Evolutionary conservation across 2,888 invertebrate species (phyloP).

Genomic region (Drosophila colorata): DNA sequence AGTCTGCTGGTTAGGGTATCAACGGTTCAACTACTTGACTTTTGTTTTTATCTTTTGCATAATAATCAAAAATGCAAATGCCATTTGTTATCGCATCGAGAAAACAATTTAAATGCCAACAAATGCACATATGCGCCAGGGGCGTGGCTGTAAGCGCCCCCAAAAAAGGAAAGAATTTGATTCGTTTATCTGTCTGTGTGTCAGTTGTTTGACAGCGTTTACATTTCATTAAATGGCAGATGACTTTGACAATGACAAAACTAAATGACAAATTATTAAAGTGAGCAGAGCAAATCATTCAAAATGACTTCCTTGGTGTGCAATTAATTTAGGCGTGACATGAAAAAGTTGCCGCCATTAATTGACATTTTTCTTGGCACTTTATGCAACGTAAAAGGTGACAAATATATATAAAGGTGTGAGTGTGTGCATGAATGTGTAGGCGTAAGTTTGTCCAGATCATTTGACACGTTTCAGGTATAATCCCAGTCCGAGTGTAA

Average conservation of each 20-base stretch:
- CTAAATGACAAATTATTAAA: conserved; percentile 53
- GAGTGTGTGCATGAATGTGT: background rate
- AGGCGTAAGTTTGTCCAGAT: conserved; percentile 40
- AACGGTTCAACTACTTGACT: conserved; percentile 1
- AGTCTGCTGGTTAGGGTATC: conserved; percentile 26
- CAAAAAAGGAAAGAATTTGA: conserved; percentile 59
- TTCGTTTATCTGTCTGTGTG: conserved; percentile 35
- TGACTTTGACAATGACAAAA: conserved; percentile 59
- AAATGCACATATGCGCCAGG: conserved; percentile 21
- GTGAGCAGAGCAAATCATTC: conserved; percentile 25
- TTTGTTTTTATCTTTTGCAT: conserved; percentile 34
- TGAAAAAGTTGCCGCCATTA: conserved; percentile 71
- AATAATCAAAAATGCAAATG: conserved; percentile 67
- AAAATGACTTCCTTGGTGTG: conserved; percentile 37
- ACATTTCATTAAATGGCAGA: conserved; percentile 44
- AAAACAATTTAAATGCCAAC: conserved; percentile 61
- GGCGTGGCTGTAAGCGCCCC: conserved; percentile 50
- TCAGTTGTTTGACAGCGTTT: conserved; percentile 50
- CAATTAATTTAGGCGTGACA: conserved; percentile 43
- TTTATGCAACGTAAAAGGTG: background rate
- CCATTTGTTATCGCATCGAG: conserved; percentile 53
- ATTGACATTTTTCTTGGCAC: conserved; percentile 61
- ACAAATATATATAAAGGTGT: background rate
- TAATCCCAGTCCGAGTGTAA: conserved; percentile 43
- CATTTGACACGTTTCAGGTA: conserved; percentile 66